phyloP scores from a whole-genome alignment of 1,140 invertebrate genomes.

The Leptinotarsa undecemlineata region DNA sequence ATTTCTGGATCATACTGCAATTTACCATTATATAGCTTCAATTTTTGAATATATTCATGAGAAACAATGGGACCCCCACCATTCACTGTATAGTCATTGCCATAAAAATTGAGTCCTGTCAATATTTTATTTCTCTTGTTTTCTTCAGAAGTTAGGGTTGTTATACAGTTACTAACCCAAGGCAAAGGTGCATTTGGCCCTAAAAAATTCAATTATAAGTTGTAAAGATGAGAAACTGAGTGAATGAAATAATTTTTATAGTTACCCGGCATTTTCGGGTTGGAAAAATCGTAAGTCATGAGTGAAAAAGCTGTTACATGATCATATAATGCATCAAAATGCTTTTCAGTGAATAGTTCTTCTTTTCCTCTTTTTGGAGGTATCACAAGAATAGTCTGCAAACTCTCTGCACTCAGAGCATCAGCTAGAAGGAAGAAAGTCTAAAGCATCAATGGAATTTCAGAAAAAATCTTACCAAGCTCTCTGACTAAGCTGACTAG shows the following conservation, averaged over 20 bases:
- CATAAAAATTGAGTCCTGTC: conserved; percentile 92
- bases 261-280: conserved; percentile 73
- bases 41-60: conserved; percentile 72
- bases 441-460: conserved; percentile 15
- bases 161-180: conserved; percentile 82
- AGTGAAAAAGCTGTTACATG: conserved; percentile 85
- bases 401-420: conserved; percentile 52
- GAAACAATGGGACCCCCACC: conserved; percentile 80
- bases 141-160: conserved; percentile 69
- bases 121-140: conserved; percentile 77
- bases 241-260: conserved; percentile 28
- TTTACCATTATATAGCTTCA: conserved; percentile 70
- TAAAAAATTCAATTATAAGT: background rate
- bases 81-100: conserved; percentile 80
- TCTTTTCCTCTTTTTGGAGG: conserved; percentile 75
- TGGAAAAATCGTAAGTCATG: conserved; percentile 96
- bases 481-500: conserved; percentile 66
- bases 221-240: background rate
- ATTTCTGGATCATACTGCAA: conserved; percentile 77
- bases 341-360: conserved; percentile 74
- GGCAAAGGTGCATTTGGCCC: conserved; percentile 83
- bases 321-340: conserved; percentile 77
- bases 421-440: conserved; percentile 34
- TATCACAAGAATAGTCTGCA: conserved; percentile 80
- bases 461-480: conserved; percentile 58